Evolutionary conservation across 2,797 vertebrate genomes (phyloP).

Genomic region (Clamator glandarius): DNA sequence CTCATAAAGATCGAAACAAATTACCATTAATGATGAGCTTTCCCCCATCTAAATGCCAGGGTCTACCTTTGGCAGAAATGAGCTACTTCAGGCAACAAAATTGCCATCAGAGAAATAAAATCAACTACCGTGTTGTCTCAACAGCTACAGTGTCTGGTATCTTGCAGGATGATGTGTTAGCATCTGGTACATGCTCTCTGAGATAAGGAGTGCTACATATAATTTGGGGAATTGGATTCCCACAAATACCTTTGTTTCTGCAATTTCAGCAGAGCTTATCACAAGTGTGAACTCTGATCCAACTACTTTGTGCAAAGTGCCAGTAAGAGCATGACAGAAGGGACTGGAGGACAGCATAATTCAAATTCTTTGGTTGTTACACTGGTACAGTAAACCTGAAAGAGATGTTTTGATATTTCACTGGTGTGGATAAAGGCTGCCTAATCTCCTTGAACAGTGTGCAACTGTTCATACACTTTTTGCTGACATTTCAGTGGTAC

Average conservation of each 20-base stretch:
- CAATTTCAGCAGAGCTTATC: neutral
- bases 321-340: neutral
- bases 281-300: neutral
- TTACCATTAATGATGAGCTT: constrained; percentile 25
- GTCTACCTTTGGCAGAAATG: neutral
- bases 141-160: neutral
- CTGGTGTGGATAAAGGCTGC: neutral
- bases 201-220: neutral
- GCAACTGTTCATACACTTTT: neutral
- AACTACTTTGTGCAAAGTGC: neutral
- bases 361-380: neutral
- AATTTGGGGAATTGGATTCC: neutral
- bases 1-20: neutral
- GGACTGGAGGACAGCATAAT: neutral
- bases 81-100: neutral
- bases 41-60: neutral
- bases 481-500: neutral
- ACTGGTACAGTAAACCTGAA: neutral
- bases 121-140: neutral
- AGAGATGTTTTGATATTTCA: constrained; percentile 12
- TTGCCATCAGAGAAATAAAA: constrained; percentile 11
- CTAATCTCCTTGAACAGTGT: neutral
- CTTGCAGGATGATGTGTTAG: neutral
- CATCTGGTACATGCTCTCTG: neutral
- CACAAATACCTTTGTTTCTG: neutral